phyloP scores from a whole-genome alignment of 2,888 invertebrate species.

The Stenchaetothrips biformis region DNA sequence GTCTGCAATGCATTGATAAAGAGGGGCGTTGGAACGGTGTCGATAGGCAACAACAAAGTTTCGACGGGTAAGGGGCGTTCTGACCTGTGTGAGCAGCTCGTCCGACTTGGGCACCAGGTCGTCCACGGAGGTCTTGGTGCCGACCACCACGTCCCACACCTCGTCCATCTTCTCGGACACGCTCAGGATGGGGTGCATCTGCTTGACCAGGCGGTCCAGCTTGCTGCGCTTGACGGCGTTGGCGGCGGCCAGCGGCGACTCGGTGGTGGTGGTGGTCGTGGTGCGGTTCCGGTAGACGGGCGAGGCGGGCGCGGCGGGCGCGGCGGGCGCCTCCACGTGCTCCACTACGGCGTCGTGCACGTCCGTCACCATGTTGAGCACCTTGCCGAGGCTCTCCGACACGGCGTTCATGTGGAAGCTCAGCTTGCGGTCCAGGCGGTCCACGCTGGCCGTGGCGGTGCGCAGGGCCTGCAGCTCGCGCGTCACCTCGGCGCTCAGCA shows the following conservation, averaged over 20 bases:
- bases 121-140: slow-evolving; percentile 82
- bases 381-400: slow-evolving; percentile 74
- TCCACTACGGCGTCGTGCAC: slow-evolving; percentile 80
- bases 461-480: slow-evolving; percentile 63
- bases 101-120: slow-evolving; percentile 82
- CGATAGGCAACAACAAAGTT: background rate
- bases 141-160: slow-evolving; percentile 85
- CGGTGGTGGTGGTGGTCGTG: slow-evolving; percentile 53
- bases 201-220: slow-evolving; percentile 72
- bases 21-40: no score
- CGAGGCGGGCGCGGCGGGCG: slow-evolving; percentile 36
- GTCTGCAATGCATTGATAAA: slow-evolving; percentile 45
- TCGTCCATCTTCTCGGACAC: slow-evolving; percentile 88
- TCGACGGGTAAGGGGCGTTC: background rate
- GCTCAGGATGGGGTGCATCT: slow-evolving; percentile 77
- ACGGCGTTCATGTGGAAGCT: slow-evolving; percentile 81
- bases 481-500: slow-evolving; percentile 69
- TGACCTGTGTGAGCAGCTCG: slow-evolving; percentile 66
- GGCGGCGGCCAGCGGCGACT: slow-evolving; percentile 52
- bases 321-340: slow-evolving; percentile 45
- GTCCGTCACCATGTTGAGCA: slow-evolving; percentile 71
- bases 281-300: slow-evolving; percentile 47
- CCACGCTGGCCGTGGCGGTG: slow-evolving; percentile 57
- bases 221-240: slow-evolving; percentile 65
- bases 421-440: slow-evolving; percentile 72